Conservation (phyloP, 2,888 invertebrate species). For the Protonemura montana region DNA sequence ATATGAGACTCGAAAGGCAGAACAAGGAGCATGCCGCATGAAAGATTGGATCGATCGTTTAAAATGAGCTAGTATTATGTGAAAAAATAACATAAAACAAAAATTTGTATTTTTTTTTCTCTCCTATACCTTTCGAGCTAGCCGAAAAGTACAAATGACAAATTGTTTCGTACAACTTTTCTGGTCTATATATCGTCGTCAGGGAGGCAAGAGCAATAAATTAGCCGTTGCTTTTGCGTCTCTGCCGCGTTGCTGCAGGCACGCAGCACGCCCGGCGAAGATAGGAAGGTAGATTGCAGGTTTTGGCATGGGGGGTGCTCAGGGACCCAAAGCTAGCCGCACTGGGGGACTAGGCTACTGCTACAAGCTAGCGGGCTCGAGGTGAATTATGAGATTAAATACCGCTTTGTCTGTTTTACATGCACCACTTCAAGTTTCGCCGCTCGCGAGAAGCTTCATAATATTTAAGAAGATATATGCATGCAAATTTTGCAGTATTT, state of each 20-base stretch:
- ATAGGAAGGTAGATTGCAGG: background rate
- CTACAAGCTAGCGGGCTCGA: conserved; percentile 1
- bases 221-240: background rate
- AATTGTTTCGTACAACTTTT: conserved; percentile 8
- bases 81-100: background rate
- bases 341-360: background rate
- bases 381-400: conserved; percentile 42
- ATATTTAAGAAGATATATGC: conserved; percentile 7
- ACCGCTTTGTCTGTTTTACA: conserved; percentile 40
- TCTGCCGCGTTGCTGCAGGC: background rate
- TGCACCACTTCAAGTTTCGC: background rate
- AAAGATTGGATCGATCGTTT: background rate
- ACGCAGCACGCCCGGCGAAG: background rate
- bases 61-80: background rate
- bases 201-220: background rate
- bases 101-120: background rate
- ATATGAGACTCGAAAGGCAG: background rate
- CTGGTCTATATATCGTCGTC: background rate
- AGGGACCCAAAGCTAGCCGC: conserved; percentile 13
- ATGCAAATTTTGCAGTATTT: background rate
- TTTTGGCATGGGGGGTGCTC: background rate
- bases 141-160: conserved; percentile 25
- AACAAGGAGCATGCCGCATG: background rate
- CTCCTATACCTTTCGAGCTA: background rate
- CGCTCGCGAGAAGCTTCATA: background rate